Base-by-base conservation (phyloP, 2,113 vertebrate species). In the Castor canadensis region DNA sequence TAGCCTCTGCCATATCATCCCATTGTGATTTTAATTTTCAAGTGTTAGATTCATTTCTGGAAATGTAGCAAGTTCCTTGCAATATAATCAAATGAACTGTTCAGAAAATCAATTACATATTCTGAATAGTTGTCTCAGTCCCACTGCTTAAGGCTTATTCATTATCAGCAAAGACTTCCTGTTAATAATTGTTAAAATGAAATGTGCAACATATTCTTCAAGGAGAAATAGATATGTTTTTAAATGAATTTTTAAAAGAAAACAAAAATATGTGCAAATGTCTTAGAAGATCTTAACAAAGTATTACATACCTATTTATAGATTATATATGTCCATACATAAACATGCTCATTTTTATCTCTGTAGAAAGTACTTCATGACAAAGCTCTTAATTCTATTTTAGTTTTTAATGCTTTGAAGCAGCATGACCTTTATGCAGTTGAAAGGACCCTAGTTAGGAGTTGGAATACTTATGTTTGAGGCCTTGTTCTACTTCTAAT, bases 401-500 rank as follows among this genome's bases (percentile, higher is more conserved):
- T 75, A 49, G 58, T 47, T 72, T 89, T 80, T 92, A 88, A 73
- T 20, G 49, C n/a, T 90, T 87, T 79, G 20, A 28, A 75, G 62
- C 47, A 56, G 73, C 15, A 0, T 91, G 80, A 93, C 93, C 96
- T 97, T 97, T 97, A 94, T 91, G 87, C 89, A 87, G 67, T 52
- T 79, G 43, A 91, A 96, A 80, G 24, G 62, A 80, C 79, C 79
- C 62, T 91, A 85, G 38, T 94, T 94, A 95, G 73, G 81, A 69
- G 43, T 79, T 43, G 86, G 91, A 80, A 69, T 79, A 80, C 95
- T 96, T 92, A 82, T 75, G 86, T 93, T 76, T 32, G 20, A 93
- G 85, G 20, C 58, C 94, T 96, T 95, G 95, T 96, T 97, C 91
- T 87, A 43, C 45, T 83, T 76, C 93, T 97, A 97, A 97, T 97